phyloP scores from a whole-genome alignment of 2,797 vertebrate species.

The Rhabdophis nuchalis region DNA sequence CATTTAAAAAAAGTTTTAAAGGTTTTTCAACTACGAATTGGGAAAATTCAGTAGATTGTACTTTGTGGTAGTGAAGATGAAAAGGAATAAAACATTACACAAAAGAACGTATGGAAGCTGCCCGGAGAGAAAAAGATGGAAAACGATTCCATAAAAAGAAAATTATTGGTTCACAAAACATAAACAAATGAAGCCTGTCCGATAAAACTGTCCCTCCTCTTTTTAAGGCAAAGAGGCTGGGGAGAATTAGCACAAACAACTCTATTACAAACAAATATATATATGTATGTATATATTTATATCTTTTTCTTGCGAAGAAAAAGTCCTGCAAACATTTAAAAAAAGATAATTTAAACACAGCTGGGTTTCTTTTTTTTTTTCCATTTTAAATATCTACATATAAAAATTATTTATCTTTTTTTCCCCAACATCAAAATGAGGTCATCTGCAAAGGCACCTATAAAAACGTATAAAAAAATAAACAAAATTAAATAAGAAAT shows the following conservation, averaged over 20 bases:
- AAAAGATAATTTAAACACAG: slow-evolving; percentile 68
- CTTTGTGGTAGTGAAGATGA: slow-evolving; percentile 40
- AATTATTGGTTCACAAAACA: slow-evolving; percentile 58
- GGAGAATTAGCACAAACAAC: slow-evolving; percentile 53
- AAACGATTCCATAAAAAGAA: slow-evolving; percentile 39
- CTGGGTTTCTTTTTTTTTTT: slow-evolving; percentile 32
- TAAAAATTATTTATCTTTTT: slow-evolving; percentile 74
- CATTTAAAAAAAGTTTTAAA: slow-evolving; percentile 45
- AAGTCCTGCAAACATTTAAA: slow-evolving; percentile 59
- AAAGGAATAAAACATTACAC: slow-evolving; percentile 37
- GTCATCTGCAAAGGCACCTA: slow-evolving; percentile 96
- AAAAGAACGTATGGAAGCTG: slow-evolving; percentile 38
- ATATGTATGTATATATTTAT: background rate
- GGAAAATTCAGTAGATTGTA: slow-evolving; percentile 65
- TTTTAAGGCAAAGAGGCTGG: slow-evolving; percentile 61
- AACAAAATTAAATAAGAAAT: slow-evolving; percentile 78
- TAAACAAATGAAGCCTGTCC: slow-evolving; percentile 42
- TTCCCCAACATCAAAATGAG: slow-evolving; percentile 80
- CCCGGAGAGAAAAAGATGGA: slow-evolving; percentile 20
- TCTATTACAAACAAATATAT: slow-evolving; percentile 50
- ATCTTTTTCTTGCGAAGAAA: slow-evolving; percentile 12
- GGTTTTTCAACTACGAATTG: slow-evolving; percentile 45
- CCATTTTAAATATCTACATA: slow-evolving; percentile 73
- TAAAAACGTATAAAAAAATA: slow-evolving; percentile 77
- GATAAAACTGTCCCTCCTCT: background rate